phyloP scores from a whole-genome alignment of 2,113 vertebrate species.

The Cyphomyrus plagiostoma region DNA sequence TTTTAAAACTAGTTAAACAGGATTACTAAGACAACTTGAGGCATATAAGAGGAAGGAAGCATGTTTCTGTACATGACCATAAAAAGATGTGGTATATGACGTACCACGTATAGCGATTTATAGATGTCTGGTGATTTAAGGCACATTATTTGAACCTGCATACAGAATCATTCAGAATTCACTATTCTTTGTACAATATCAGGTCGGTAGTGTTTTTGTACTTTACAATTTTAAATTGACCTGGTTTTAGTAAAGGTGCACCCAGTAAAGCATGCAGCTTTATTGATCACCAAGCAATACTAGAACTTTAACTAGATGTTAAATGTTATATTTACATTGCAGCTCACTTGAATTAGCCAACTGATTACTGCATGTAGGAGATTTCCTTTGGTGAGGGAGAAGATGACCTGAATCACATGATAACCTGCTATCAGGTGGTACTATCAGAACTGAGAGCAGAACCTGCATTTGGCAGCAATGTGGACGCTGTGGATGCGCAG shows the following conservation, averaged over 20 bases:
- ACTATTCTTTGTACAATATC: background rate
- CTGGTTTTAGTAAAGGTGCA: background rate
- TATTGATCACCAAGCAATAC: background rate
- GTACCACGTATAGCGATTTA: background rate
- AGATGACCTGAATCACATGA: background rate
- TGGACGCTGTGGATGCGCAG: background rate
- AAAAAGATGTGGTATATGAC: background rate
- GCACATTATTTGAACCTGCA: background rate
- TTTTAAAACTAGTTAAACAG: background rate
- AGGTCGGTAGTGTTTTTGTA: background rate
- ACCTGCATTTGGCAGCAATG: background rate
- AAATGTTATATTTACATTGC: background rate
- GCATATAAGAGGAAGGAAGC: background rate
- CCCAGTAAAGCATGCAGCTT: background rate
- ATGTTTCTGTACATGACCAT: background rate
- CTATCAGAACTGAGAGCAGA: background rate
- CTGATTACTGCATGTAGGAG: background rate
- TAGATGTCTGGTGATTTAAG: background rate
- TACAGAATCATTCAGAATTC: background rate
- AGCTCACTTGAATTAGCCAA: background rate
- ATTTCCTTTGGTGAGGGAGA: background rate
- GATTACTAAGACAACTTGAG: background rate
- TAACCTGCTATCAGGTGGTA: background rate
- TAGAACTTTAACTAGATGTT: background rate
- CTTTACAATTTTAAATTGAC: background rate